Base-by-base conservation (phyloP, 64 coral and sea anemone species). In the Montipora foliosa region DNA sequence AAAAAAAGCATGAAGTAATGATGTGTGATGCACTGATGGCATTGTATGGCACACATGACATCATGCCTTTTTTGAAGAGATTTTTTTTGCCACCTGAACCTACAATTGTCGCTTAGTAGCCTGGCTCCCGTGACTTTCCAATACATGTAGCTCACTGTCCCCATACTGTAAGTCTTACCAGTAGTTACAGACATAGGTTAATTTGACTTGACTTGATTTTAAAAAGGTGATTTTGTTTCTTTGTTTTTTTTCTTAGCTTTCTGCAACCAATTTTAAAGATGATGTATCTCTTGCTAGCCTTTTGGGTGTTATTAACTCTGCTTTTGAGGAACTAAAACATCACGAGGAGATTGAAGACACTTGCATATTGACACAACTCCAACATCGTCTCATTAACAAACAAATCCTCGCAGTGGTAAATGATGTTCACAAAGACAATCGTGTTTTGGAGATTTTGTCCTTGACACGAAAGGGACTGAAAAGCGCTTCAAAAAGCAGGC, bases 321-420 rank as follows among this genome's bases (percentile, higher is more conserved):
- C 93, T 52, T 99, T 99, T 57, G 92, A 94, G 77, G 97, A 99
- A 83, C 91, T 99, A 17, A 94, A 99, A 92, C 94, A 99, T 47
- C 97, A 99, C 71, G 97, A 99, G 66, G 97, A 99, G 70, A 95
- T 99, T 82, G 97, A 99, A 81, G 96, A 99, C 68, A 95, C 88
- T 49, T 99, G 95, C 37, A 99, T 99, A 37, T 89, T 96, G 94
- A 77, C 69, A 91, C 87, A 91, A 19, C 84, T 99, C 7, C 95
- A 99, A 55, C 78, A 82, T 21, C 94, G 97, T 77, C 79, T 99
- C 15, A 99, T 92, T 60, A 94, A 91, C 50, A 71, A 91, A 62
- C 94, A 99, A 59, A 82, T 99, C 19, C 83, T 80, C 8, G 84
- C 84, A 9, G 74, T 99, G 60, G 87, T 99, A 16, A 81, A 81